A percentile compares a stretch with the other conserved stretches of the same genome.
phyloP scores from a whole-genome alignment of 2,888 invertebrate genomes.

The Galerucella nymphaeae region DNA sequence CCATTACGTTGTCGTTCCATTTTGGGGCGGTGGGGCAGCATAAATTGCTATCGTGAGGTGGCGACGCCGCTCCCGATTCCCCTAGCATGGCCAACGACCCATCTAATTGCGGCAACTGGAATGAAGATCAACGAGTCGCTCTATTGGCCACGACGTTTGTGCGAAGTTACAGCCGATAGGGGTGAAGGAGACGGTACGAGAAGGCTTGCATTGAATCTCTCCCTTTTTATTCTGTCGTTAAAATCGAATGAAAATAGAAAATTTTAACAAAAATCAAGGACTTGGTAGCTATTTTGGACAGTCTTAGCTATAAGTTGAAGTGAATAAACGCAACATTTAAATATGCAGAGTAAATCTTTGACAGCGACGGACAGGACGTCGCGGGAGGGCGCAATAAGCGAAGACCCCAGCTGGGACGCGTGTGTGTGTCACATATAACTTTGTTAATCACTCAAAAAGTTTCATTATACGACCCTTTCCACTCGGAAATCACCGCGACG shows the following conservation, averaged over 20 bases:
- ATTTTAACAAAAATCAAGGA: too few species aligned
- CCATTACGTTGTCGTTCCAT: conserved; percentile 60
- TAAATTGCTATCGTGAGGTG: conserved; percentile 28
- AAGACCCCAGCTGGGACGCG: conserved; percentile 49
- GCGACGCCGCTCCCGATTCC: conserved; percentile 34
- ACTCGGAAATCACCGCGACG: neutral
- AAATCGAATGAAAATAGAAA: conserved; percentile 9
- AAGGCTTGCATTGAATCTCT: conserved; percentile 9
- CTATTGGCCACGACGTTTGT: conserved; percentile 70
- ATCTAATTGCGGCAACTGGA: conserved; percentile 76
- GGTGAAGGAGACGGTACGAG: conserved; percentile 54
- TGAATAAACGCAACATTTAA: neutral
- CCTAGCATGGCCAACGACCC: conserved; percentile 72
- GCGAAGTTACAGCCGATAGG: conserved; percentile 47
- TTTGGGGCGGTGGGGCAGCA: conserved; percentile 50
- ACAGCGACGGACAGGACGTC: conserved; percentile 37
- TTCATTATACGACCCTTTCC: conserved; percentile 36
- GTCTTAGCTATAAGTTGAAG: too few species aligned
- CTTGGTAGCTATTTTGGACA: too few species aligned
- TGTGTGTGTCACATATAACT: conserved; percentile 53
- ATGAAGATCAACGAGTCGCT: conserved; percentile 78
- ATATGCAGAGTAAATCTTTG: neutral
- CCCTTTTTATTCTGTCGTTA: conserved; percentile 6
- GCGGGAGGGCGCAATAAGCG: conserved; percentile 55
- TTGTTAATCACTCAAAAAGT: conserved; percentile 53